Base-by-base conservation (phyloP, 1,140 invertebrate genomes). In the Schmidtea mediterranea region DNA sequence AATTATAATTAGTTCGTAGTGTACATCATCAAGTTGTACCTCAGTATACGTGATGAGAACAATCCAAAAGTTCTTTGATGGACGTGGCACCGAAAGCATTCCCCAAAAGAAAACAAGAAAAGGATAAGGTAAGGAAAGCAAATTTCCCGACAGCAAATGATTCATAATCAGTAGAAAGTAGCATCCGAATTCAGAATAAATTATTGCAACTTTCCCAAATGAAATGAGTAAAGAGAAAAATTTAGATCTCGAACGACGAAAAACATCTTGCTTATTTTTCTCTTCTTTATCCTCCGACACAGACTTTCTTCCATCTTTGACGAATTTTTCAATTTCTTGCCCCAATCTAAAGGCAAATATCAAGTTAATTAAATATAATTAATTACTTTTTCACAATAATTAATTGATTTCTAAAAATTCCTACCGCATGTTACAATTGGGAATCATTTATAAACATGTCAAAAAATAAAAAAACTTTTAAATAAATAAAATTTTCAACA, bases 31-130 rank as follows among this genome's bases (percentile, higher is more conserved):
- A n/a, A n/a, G n/a, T n/a, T n/a, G n/a, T 6, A 32, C 26, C 21
- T 45, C 43, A 1, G 84, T 90, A 56, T 97, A 98, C 1, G 84
- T 86, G 54, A 98, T 97, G 39, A 92, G 71, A 0, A 82, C 82
- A 48, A 95, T 77, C 89, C 89, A 97, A 62, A 95, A 97, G 0
- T 77, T 83, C 67, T 94, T 97, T 0, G 83, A 80, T 0, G 90
- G 90, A 52, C 90, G 68, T 0, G 90, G 90, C 54, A 92, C 79
- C 0, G 82, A 86, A 0, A 98, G 62, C n/a, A 86, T 86, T 10
- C 86, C 90, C 90, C 90, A 98, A 1, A 94, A 70, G 60, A 97
- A 90, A 8, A 94, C 82, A 79, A 60, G 60, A 21, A 97, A 66
- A 0, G 90, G 87, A 46, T 95, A 66, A 0, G 86, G 82, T n/a